Evolutionary conservation across 2,797 vertebrate species (phyloP).

Genomic region (Muraenolepis orangiensis): DNA sequence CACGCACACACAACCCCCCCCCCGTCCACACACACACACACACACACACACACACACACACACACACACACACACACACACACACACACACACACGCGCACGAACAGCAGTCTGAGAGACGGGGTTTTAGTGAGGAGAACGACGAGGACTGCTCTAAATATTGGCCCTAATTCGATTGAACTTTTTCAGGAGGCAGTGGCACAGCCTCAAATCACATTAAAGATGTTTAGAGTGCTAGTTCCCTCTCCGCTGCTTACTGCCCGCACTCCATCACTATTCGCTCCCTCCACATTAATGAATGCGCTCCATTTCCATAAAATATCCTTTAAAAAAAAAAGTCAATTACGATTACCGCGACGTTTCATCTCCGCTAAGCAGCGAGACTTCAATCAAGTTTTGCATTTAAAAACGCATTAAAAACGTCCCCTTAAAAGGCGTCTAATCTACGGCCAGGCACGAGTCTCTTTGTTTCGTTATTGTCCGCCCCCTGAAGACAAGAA

Average conservation of each 20-base stretch:
- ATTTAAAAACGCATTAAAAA: constrained; percentile 70
- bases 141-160: constrained; percentile 59
- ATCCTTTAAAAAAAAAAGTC: constrained; percentile 78
- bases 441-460: constrained; percentile 16
- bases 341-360: constrained; percentile 74
- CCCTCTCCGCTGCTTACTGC: constrained; percentile 68
- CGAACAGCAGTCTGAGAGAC: constrained; percentile 7
- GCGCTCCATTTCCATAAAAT: constrained; percentile 81
- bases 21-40: too few relatives aligned
- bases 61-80: not conserved
- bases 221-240: constrained; percentile 72
- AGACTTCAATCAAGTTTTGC: constrained; percentile 71
- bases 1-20: too few relatives aligned
- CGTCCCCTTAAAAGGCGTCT: constrained; percentile 22
- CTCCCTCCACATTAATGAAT: constrained; percentile 73
- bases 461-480: constrained; percentile 3
- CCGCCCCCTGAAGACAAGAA: not conserved
- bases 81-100: constrained; percentile 13
- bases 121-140: constrained; percentile 47
- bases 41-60: too few relatives aligned
- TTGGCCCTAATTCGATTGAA: constrained; percentile 79
- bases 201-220: constrained; percentile 74
- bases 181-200: constrained; percentile 74
- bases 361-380: constrained; percentile 69
- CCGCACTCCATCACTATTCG: constrained; percentile 62